A percentile compares a stretch with the other conserved stretches of the same genome.
Conservation (phyloP, 2,797 vertebrate genomes). For the Eutrigla gurnardus region DNA sequence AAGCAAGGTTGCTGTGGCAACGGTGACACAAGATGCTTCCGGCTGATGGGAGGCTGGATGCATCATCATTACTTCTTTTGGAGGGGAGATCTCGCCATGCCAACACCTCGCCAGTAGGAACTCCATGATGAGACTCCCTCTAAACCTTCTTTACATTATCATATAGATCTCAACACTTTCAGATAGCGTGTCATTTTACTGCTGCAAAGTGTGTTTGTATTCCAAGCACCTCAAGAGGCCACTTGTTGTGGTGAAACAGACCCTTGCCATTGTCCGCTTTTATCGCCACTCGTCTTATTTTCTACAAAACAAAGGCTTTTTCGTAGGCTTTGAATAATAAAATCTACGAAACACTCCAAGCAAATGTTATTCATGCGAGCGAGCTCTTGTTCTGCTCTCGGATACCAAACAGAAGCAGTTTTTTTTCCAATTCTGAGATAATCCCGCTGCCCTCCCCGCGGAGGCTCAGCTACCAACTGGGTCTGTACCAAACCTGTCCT, state of each 20-base stretch:
- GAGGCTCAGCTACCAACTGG: slow-evolving; percentile 42
- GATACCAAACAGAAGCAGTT: slow-evolving; percentile 33
- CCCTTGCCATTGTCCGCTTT: background rate
- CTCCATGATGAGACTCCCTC: slow-evolving; percentile 2
- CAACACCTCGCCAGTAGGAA: background rate
- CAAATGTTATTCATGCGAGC: slow-evolving; percentile 48
- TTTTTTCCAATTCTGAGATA: slow-evolving; percentile 46
- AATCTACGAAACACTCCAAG: slow-evolving; percentile 10
- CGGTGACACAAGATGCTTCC: slow-evolving; percentile 25
- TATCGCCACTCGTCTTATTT: slow-evolving; percentile 30
- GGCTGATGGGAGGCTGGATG: slow-evolving; percentile 16
- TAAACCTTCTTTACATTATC: background rate
- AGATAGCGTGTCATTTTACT: slow-evolving; percentile 5
- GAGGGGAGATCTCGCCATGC: slow-evolving; percentile 5
- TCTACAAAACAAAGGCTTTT: slow-evolving; percentile 35
- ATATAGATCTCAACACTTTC: slow-evolving; percentile 3
- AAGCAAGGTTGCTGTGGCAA: slow-evolving; percentile 23
- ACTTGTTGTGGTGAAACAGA: slow-evolving; percentile 23
- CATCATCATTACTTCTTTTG: slow-evolving; percentile 11
- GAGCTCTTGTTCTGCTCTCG: slow-evolving; percentile 39
- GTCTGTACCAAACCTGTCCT: slow-evolving; percentile 39
- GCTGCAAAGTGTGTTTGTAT: slow-evolving; percentile 3
- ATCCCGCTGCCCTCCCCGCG: slow-evolving; percentile 32
- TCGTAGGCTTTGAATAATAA: slow-evolving; percentile 40
- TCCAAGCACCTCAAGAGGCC: slow-evolving; percentile 22